Percentiles rank a stretch among this genome's conserved stretches.
These are phyloP conservation scores for Apodemia hepburni DNA, from an alignment of 2,888 invertebrate species.

Conservation along the genomic window DNA sequence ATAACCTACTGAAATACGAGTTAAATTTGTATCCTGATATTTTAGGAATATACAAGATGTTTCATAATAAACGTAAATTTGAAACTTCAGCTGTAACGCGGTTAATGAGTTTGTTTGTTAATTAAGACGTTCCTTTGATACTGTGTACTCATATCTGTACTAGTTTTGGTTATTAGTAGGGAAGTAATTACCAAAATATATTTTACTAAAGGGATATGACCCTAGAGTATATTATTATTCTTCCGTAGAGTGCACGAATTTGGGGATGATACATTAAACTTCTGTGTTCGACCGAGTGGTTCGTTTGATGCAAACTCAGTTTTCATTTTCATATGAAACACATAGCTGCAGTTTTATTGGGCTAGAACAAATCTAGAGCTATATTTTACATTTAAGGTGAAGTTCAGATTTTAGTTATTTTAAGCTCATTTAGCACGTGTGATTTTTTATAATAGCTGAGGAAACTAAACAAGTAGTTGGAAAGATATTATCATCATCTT, in stretches of 20 bases:
- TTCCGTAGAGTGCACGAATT: background rate
- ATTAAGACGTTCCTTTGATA: conserved; percentile 40
- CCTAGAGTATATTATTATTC: background rate
- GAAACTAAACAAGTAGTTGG: no score
- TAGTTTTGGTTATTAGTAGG: conserved; percentile 24
- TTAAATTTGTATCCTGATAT: conserved; percentile 5
- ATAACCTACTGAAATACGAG: background rate
- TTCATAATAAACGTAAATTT: conserved; percentile 38
- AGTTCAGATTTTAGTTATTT: background rate
- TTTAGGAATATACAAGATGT: conserved; percentile 1
- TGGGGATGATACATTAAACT: background rate
- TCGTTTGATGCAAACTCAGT: background rate
- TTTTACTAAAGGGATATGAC: conserved; percentile 18
- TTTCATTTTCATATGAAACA: background rate
- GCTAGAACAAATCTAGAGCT: background rate
- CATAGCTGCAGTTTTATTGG: background rate
- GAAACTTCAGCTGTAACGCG: conserved; percentile 36
- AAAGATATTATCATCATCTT: no score
- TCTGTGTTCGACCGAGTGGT: background rate
- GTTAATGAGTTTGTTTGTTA: conserved; percentile 42
- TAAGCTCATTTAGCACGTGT: no score
- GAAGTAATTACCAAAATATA: conserved; percentile 28
- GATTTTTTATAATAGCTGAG: no score
- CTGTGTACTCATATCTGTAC: conserved; percentile 34
- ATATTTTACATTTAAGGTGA: background rate